phyloP scores from a whole-genome alignment of 2,888 invertebrate genomes.

The Frankliniella fusca region DNA sequence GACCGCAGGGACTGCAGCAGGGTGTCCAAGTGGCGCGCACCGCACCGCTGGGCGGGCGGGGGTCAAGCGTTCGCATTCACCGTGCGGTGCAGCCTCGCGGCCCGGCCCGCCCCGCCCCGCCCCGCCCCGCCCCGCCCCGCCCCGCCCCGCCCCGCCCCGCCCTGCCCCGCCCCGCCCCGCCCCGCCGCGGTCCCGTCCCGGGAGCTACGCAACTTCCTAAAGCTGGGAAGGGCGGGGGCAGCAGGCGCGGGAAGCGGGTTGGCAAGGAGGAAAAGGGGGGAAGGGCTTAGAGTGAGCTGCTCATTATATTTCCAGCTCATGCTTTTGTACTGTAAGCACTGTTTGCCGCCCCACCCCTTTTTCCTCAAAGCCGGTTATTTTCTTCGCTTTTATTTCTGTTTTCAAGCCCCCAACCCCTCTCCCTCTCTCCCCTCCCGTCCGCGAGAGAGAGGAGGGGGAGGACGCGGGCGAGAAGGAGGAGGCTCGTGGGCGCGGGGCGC shows the following conservation, averaged over 20 bases:
- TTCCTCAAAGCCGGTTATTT: no score
- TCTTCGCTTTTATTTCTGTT: not conserved
- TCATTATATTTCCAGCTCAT: constrained; percentile 26
- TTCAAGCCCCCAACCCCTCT: no score
- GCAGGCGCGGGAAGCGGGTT: no score
- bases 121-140: constrained; percentile 32
- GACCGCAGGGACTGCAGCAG: no score
- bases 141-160: constrained; percentile 32
- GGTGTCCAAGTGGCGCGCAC: constrained; percentile 36
- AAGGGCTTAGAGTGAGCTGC: not conserved
- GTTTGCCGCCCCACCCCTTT: not conserved
- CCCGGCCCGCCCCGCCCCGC: constrained; percentile 38
- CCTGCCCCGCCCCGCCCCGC: constrained; percentile 35
- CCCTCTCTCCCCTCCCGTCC: not conserved
- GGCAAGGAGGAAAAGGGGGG: not conserved
- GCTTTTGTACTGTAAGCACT: constrained; percentile 20
- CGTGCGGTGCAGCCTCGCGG: constrained; percentile 39
- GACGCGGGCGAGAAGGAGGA: no score
- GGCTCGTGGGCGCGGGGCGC: no score
- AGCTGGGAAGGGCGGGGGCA: no score
- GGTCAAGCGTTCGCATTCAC: no score
- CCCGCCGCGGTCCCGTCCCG: constrained; percentile 35
- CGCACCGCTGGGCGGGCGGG: no score
- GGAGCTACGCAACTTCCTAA: not conserved
- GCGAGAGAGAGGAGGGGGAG: no score